These are phyloP conservation scores for Carlito syrichta DNA, from an alignment of 2,113 vertebrate genomes.

Conservation along the genomic window DNA sequence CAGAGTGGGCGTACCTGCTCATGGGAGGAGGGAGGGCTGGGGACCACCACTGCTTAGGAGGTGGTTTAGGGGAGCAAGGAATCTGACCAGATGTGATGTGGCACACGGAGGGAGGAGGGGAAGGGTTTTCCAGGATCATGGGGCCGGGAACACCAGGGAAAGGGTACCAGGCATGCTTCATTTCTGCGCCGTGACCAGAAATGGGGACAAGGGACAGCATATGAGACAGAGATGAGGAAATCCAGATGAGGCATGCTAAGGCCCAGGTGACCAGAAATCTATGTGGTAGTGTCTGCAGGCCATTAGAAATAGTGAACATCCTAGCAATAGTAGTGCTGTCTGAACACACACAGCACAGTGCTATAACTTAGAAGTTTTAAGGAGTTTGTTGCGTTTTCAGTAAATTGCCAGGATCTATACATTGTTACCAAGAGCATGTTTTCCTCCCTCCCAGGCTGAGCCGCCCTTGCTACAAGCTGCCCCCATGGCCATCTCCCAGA, in stretches of 20 bases:
- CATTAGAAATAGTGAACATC: rapidly evolving
- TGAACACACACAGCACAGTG: rapidly evolving
- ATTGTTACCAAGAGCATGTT: neutral
- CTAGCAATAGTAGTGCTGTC: rapidly evolving
- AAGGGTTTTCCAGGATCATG: too few species aligned
- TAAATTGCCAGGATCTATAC: neutral
- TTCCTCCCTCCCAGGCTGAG: neutral
- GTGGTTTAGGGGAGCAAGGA: too few species aligned
- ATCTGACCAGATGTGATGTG: too few species aligned
- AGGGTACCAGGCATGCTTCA: too few species aligned
- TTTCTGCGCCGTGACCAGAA: too few species aligned
- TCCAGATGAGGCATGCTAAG: neutral
- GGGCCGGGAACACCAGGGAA: too few species aligned
- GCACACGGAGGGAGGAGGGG: too few species aligned
- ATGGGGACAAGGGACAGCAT: too few species aligned
- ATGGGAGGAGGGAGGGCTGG: too few species aligned
- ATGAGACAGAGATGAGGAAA: too few species aligned
- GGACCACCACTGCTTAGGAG: too few species aligned
- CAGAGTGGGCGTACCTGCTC: neutral
- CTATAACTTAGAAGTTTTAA: neutral
- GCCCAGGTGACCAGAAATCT: neutral
- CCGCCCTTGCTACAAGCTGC: too few species aligned
- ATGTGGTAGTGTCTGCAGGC: rapidly evolving
- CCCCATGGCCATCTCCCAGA: rapidly evolving
- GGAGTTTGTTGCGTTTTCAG: neutral